Evolutionary conservation across 2,888 invertebrate species (phyloP).

Genomic region (Diadegma fenestrale): DNA sequence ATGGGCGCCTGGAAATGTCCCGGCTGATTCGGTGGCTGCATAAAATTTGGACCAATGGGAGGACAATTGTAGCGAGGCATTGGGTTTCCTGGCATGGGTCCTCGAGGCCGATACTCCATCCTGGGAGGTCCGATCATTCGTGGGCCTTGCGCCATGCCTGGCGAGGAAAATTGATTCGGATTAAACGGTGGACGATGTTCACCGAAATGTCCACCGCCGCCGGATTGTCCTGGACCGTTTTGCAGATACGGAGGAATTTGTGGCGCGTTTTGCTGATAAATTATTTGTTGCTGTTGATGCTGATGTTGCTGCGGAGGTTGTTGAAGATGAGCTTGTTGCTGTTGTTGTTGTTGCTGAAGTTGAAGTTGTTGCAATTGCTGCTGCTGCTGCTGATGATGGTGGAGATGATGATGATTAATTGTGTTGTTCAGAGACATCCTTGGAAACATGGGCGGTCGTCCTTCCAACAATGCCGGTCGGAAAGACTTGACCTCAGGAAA

Average conservation of each 20-base stretch:
- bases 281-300: slow-evolving; percentile 71
- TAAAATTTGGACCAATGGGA: slow-evolving; percentile 70
- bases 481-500: slow-evolving; percentile 70
- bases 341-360: slow-evolving; percentile 54
- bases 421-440: slow-evolving; percentile 75
- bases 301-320: slow-evolving; percentile 67
- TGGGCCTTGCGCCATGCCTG: slow-evolving; percentile 74
- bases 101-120: slow-evolving; percentile 78
- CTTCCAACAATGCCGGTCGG: slow-evolving; percentile 78
- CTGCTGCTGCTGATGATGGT: slow-evolving; percentile 62
- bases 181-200: slow-evolving; percentile 75
- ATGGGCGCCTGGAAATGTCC: slow-evolving; percentile 73
- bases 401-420: slow-evolving; percentile 73
- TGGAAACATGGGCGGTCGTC: slow-evolving; percentile 76
- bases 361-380: slow-evolving; percentile 52
- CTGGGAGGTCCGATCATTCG: slow-evolving; percentile 72
- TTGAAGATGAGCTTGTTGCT: slow-evolving; percentile 62
- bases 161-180: slow-evolving; percentile 78
- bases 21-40: slow-evolving; percentile 70
- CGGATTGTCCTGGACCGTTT: slow-evolving; percentile 71
- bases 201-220: slow-evolving; percentile 75
- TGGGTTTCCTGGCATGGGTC: slow-evolving; percentile 68
- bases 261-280: slow-evolving; percentile 76
- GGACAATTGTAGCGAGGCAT: slow-evolving; percentile 75
- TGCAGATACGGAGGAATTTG: slow-evolving; percentile 63